These are phyloP conservation scores for Ptilorrhoa leucosticta DNA, from an alignment of 2,113 vertebrate species.

Conservation along the genomic window DNA sequence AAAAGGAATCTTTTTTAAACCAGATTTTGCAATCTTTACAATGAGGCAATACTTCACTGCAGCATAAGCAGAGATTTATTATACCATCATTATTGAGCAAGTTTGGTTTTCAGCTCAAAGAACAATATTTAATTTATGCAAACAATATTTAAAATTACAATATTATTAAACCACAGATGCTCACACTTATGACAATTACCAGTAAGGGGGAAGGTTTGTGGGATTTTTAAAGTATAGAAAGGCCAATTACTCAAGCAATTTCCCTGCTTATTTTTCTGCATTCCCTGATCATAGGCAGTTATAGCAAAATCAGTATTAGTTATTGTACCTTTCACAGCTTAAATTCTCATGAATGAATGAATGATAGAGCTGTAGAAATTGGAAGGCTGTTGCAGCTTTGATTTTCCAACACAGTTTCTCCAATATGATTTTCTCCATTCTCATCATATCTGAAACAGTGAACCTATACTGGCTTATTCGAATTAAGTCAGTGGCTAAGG, in stretches of 20 bases:
- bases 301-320: background rate
- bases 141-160: background rate
- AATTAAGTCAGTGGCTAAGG: conserved; percentile 88
- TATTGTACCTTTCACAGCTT: conserved; percentile 80
- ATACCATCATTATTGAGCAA: background rate
- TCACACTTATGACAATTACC: background rate
- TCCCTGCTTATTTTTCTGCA: background rate
- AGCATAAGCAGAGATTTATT: background rate
- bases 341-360: conserved; percentile 78
- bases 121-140: background rate
- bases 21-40: background rate
- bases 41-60: background rate
- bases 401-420: conserved; percentile 92
- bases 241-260: background rate
- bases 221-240: background rate
- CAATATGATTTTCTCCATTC: conserved; percentile 97
- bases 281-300: background rate
- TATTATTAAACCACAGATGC: background rate
- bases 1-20: background rate
- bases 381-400: conserved; percentile 86
- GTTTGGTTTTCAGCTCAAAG: background rate
- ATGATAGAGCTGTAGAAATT: conserved; percentile 87
- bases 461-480: conserved; percentile 94
- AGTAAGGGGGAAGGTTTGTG: background rate
- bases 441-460: conserved; percentile 92